Evolutionary conservation across 2,113 vertebrate genomes (phyloP).

Genomic region (Clarias macrocephalus): DNA sequence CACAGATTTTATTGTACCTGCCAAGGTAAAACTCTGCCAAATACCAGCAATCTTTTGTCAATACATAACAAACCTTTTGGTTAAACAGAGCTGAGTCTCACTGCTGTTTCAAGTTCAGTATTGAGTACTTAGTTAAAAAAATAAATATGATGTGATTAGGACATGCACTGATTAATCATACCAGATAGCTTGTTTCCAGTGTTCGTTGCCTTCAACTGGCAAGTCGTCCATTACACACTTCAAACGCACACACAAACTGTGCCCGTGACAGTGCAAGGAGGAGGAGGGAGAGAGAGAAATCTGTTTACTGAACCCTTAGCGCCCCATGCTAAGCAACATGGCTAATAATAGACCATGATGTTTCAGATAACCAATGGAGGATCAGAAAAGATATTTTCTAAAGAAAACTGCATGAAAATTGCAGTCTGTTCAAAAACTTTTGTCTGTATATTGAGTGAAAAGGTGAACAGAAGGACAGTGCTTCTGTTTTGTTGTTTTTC

Average conservation of each 20-base stretch:
- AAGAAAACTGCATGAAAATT: constrained; percentile 7
- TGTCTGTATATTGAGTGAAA: background rate
- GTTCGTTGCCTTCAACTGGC: constrained; percentile 38
- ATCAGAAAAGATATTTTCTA: constrained; percentile 9
- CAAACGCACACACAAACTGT: constrained; percentile 20
- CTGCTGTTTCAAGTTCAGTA: constrained; percentile 33
- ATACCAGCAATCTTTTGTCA: background rate
- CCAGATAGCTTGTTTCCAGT: constrained; percentile 42
- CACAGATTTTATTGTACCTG: background rate
- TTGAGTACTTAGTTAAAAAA: constrained; percentile 2
- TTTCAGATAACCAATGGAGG: constrained; percentile 48
- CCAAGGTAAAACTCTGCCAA: background rate
- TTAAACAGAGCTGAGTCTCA: constrained; percentile 20
- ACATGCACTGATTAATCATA: constrained; percentile 52
- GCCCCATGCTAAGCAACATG: constrained; percentile 62
- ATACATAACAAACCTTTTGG: background rate
- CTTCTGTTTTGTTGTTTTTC: constrained; percentile 11
- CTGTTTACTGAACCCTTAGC: constrained; percentile 61
- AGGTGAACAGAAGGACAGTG: background rate
- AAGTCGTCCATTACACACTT: constrained; percentile 47
- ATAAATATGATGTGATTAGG: constrained; percentile 19
- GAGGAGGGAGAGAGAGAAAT: constrained; percentile 55
- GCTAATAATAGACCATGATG: constrained; percentile 74
- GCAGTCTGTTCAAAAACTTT: background rate
- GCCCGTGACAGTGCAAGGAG: constrained; percentile 22